Evolutionary conservation across 2,888 invertebrate genomes (phyloP), one percentile per base, ranked within the genome.

Genomic region (Scelioninae gen. 2): DNA sequence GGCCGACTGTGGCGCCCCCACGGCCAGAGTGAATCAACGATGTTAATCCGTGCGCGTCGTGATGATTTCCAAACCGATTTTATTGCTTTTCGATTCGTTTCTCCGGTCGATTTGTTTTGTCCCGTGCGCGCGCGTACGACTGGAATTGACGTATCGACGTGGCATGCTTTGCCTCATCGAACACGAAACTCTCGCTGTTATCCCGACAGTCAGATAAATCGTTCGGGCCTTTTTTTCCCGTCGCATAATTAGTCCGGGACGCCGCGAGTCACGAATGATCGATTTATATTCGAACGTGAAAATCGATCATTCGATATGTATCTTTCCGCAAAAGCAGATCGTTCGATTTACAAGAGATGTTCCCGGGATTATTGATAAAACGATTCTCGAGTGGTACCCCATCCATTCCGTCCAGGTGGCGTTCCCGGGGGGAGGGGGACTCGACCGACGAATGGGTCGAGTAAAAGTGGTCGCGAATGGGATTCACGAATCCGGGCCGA

Each of bases 111-210:
- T 55, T 55, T 65, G 65, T 41, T 55, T 65, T 35, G 52, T 46
- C 16, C 41, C 28, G 53, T 25, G 63, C 25, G 19, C 2, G 46
- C n/a, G 25, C 50, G 33, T 52, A 58, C 33, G 41, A 48, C 39
- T 41, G 15, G 46, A 65, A 65, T 57, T 57, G 57, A 65, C 57
- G 61, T 55, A 69, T 70, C 41, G 63, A 63, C 70, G 55, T 46
- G 60, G 41, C 55, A 50, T 50, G 63, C 63, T 63, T 41, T 50
- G 64, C 39, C 52, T 58, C 71, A 64, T 64, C 71, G 58, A 64
- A 57, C 64, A 64, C 43, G 64, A 63, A 58, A 71, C 64, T 64
- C 58, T 64, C 41, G 53, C 60, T 55, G 43, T 37, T 58, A n/a
- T 11, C 31, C 57, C 33, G 65, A 55, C 65, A 65, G 65, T 22